These are phyloP conservation scores for Lagodon rhomboides DNA, from an alignment of 2,797 vertebrate species.

Conservation along the genomic window DNA sequence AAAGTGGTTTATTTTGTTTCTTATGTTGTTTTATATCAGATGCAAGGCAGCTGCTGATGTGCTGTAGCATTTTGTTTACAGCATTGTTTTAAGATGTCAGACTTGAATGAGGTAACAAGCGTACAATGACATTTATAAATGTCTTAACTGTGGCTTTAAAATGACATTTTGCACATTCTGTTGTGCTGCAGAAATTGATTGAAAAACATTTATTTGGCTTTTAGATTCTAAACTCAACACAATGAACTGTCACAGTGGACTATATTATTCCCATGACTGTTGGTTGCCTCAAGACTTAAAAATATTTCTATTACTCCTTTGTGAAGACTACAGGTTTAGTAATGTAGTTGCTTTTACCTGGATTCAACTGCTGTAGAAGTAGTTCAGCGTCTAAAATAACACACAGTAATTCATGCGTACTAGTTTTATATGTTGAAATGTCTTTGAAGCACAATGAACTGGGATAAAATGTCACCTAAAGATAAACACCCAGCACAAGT, in stretches of 20 bases:
- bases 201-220: constrained; percentile 16
- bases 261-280: background rate
- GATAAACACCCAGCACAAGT: background rate
- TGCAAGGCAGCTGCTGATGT: constrained; percentile 28
- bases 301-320: background rate
- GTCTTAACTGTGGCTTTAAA: constrained; percentile 1
- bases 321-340: background rate
- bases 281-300: no score
- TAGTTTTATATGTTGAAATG: background rate
- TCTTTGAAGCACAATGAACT: background rate
- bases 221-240: background rate
- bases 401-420: background rate
- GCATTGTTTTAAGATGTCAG: background rate
- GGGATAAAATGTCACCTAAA: background rate
- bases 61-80: constrained; percentile 13
- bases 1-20: background rate
- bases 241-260: background rate
- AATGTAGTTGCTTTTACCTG: background rate
- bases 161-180: background rate
- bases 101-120: background rate
- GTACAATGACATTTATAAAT: background rate
- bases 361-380: background rate
- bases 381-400: background rate
- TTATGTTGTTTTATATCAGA: background rate
- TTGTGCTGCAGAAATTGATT: background rate